phyloP scores from a whole-genome alignment of 2,888 invertebrate species.

The Pyralis farinalis region DNA sequence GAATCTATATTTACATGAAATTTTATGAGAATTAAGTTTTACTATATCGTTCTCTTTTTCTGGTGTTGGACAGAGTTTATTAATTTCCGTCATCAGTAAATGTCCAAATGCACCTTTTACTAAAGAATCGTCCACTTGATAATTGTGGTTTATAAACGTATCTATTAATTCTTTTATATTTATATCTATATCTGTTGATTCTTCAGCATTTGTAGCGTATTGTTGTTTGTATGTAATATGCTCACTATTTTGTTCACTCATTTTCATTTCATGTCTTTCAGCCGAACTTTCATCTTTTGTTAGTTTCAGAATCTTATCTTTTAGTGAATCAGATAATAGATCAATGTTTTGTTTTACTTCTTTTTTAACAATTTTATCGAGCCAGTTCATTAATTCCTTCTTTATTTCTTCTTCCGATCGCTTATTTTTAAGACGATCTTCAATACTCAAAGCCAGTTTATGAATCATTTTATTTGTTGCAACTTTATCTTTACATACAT shows the following conservation, averaged over 20 bases:
- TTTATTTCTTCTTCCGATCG: conserved; percentile 27
- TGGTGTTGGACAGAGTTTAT: conserved; percentile 31
- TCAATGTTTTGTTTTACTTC: conserved; percentile 28
- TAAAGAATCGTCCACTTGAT: conserved; percentile 39
- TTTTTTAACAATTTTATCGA: conserved; percentile 30
- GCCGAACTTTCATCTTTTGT: conserved; percentile 35
- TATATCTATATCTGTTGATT: conserved; percentile 27
- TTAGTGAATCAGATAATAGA: conserved; percentile 31
- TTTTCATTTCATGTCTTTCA: conserved; percentile 15
- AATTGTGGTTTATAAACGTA: conserved; percentile 44
- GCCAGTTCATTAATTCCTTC: conserved; percentile 34
- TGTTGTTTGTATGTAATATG: conserved; percentile 8
- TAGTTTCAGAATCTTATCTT: conserved; percentile 29
- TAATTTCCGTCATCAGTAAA: conserved; percentile 41
- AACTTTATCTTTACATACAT: conserved; percentile 22
- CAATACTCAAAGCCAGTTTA: conserved; percentile 35
- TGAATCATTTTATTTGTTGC: conserved; percentile 28
- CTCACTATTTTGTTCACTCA: conserved; percentile 15
- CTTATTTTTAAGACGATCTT: conserved; percentile 28
- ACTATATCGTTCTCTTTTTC: conserved; percentile 27
- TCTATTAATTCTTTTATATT: conserved; percentile 41
- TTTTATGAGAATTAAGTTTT: conserved; percentile 19
- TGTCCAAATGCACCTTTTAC: conserved; percentile 38
- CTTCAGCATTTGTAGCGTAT: conserved; percentile 3
- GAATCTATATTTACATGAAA: conserved; percentile 24